Conservation (phyloP, 2,888 invertebrate species). For the Lasius platythorax region DNA sequence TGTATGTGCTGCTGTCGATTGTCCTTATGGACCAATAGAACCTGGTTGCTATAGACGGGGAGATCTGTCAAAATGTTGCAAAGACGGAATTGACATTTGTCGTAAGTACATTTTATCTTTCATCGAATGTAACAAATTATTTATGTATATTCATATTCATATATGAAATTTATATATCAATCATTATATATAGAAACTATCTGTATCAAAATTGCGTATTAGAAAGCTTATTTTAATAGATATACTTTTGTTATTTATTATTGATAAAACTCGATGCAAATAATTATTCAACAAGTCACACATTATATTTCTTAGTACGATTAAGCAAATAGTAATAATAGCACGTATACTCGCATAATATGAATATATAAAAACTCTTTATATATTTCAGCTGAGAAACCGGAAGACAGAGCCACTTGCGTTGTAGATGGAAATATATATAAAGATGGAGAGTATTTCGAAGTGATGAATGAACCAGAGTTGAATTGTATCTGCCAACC, state of each 20-base stretch:
- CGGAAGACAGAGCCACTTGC: conserved; percentile 72
- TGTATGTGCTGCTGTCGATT: conserved; percentile 56
- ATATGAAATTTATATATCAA: neutral
- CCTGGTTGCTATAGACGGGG: conserved; percentile 69
- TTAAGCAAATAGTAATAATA: neutral
- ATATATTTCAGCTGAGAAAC: conserved; percentile 66
- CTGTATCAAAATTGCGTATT: neutral
- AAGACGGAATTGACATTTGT: conserved; percentile 66
- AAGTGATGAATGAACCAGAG: conserved; percentile 42
- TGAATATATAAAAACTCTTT: neutral
- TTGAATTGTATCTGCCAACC: conserved; percentile 73
- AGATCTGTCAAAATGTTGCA: conserved; percentile 65
- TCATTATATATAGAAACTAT: neutral
- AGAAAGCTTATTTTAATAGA: neutral
- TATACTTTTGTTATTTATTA: neutral
- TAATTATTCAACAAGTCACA: neutral
- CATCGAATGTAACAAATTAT: neutral
- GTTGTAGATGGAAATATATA: conserved; percentile 77
- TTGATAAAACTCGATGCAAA: neutral
- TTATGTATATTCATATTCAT: neutral
- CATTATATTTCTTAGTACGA: neutral
- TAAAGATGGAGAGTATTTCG: conserved; percentile 76
- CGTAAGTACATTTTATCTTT: conserved; percentile 72
- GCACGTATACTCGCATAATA: neutral
- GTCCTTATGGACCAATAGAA: neutral